A percentile compares a stretch with the other conserved stretches of the same genome.
Conservation (phyloP, 1,140 invertebrate genomes). For the Dendroctonus ponderosae region DNA sequence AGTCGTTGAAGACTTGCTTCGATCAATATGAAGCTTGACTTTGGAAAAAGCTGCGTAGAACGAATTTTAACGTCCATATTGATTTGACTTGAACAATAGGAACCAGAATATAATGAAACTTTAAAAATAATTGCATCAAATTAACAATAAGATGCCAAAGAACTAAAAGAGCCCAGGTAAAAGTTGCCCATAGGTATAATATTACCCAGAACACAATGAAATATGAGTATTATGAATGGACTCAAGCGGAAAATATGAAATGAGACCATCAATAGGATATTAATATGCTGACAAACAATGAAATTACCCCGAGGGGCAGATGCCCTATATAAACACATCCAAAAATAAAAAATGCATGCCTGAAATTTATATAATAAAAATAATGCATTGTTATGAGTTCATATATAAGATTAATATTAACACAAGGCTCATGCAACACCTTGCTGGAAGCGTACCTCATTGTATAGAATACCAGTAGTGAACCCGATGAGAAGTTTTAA, state of each 20-base stretch:
- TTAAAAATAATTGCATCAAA: slow-evolving; percentile 39
- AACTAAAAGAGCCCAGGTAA: slow-evolving; percentile 35
- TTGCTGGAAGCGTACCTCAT: slow-evolving; percentile 40
- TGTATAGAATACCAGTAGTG: slow-evolving; percentile 11
- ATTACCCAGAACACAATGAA: slow-evolving; percentile 32
- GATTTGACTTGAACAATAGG: slow-evolving; percentile 29
- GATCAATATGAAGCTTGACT: slow-evolving; percentile 35
- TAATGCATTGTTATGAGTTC: slow-evolving; percentile 1
- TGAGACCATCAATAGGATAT: slow-evolving; percentile 20
- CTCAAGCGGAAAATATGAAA: slow-evolving; percentile 37
- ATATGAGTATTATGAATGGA: slow-evolving; percentile 18
- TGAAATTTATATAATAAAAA: slow-evolving; percentile 15
- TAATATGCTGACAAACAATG: slow-evolving; percentile 25
- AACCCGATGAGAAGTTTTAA: slow-evolving; percentile 14
- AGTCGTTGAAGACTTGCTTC: not conserved
- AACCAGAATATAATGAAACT: slow-evolving; percentile 11
- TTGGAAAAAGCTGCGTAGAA: slow-evolving; percentile 23
- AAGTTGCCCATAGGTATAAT: slow-evolving; percentile 35
- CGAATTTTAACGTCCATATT: slow-evolving; percentile 22
- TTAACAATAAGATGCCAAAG: slow-evolving; percentile 33
- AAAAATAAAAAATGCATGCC: slow-evolving; percentile 23
- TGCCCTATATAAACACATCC: slow-evolving; percentile 12
- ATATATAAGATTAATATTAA: slow-evolving; percentile 6
- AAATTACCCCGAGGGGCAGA: slow-evolving; percentile 14
- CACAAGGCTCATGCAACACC: slow-evolving; percentile 28